Base-by-base conservation (phyloP, 2,797 vertebrate genomes). In the Mycteria americana region DNA sequence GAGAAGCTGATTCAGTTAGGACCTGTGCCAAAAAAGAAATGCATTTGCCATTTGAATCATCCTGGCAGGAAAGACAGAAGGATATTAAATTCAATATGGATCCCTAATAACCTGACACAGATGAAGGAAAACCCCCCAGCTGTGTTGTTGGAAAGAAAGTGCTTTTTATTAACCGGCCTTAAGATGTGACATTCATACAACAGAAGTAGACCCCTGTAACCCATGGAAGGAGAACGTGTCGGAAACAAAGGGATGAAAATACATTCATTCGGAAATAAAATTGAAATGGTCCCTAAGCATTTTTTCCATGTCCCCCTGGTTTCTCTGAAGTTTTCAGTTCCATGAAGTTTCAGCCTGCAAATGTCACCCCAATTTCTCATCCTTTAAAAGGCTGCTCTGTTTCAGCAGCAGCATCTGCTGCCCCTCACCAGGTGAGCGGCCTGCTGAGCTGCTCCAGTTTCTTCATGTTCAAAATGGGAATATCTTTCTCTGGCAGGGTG, bases 21-120 rank as follows among this genome's bases (percentile, higher is more conserved):
- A 82, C 35, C 41, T 30, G 51, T 86, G 96, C 95, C 96, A 95
- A 53, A 76, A 88, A 41, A 86, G 72, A 95, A 95, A 89, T 24
- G 70, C 53, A 57, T 88, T 70, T 93, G 77, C 74, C 19, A 15
- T 63, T 63, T 87, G 84, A 93, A 81, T 95, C 92, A 76, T 91
- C 76, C 88, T 92, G 82, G 86, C 90, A 91, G 91, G 21, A 69
- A 69, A 48, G 41, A 39, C 14, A 37, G 69, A 35, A 81, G 85
- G 90, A 83, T 92, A 85, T 93, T 79, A 70, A 83, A 93, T 87
- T 83, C 85, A 62, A 4, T 54, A 46, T 51, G 77, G 85, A 31
- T 93, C 51, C 83, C 78, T 92, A 89, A 90, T 65, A 93, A 90
- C 37, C 45, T 33, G 70, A 46, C 65, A 37, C 30, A 74, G 82